Conservation (phyloP, 2,113 vertebrate species). For the Oceanodroma tethys region DNA sequence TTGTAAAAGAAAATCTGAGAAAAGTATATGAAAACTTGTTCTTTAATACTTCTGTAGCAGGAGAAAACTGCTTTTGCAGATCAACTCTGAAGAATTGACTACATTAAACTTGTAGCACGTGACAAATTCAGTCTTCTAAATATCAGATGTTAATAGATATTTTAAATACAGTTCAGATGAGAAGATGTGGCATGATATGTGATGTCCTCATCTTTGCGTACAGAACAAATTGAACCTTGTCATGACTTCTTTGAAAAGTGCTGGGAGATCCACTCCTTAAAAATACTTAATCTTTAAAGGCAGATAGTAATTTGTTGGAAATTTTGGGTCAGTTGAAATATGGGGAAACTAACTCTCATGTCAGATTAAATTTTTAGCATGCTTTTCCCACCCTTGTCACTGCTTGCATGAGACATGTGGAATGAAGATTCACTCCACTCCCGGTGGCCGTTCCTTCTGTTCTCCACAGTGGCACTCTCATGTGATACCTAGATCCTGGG, state of each 20-base stretch:
- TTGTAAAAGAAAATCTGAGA: background rate
- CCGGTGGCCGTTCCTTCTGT: background rate
- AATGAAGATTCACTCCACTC: background rate
- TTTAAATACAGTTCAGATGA: background rate
- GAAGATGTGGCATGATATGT: fast-evolving
- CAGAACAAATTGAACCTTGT: background rate
- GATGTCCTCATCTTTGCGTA: background rate
- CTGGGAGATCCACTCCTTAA: background rate
- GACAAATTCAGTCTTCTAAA: background rate
- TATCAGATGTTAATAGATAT: background rate
- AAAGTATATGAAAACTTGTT: background rate
- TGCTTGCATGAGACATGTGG: background rate
- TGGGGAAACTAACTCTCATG: background rate
- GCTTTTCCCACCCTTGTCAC: background rate
- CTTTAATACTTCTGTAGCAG: background rate
- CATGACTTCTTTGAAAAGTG: background rate
- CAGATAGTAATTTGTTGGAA: background rate
- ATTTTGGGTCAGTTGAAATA: background rate
- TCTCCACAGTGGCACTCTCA: background rate
- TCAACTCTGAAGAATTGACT: background rate
- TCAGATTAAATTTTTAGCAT: background rate
- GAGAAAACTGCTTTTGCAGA: background rate
- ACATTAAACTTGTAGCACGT: background rate
- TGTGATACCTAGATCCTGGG: no score
- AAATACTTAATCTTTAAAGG: background rate